Base-by-base conservation (phyloP, 1,140 invertebrate genomes). In the Oedothorax gibbosus region DNA sequence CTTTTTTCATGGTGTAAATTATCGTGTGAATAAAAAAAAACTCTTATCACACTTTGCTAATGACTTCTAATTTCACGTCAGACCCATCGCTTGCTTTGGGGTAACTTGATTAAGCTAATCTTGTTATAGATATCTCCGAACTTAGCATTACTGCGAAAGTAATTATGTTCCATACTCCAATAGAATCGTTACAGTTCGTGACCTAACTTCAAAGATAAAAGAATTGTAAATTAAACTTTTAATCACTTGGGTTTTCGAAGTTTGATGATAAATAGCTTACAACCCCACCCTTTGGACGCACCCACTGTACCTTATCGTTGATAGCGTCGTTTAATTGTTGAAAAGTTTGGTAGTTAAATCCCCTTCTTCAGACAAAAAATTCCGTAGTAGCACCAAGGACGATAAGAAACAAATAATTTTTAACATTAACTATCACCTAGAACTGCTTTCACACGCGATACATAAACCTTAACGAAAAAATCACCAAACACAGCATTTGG, bases 211-310 rank as follows among this genome's bases (percentile, higher is more conserved):
- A 50, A 64, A 51, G 65, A 64, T 64, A 62, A 65, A 64, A 49
- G 75, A 77, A 77, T 77, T 77, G 75, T 77, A 77, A 77, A 77
- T 77, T 77, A 77, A 77, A 77, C 21, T 77, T 77, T 77, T 77
- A 77, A 77, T 77, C 75, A 77, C 75, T 65, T n/a, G 75, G 75
- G 75, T 65, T 77, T 65, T 20, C 75, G 49, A 64, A 64, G 57
- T 53, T 50, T 50, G 75, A 65, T 65, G 75, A 77, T 77, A 77
- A 77, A 77, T 77, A 62, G 75, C 35, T n/a, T 20, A 14, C 50
- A 21, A 21, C 72, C 57, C 72, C 72, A 77, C 75, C 75, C 35
- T 18, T n/a, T 3, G 7, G 75, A 51, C 75, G 75, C 75, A 77
- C 75, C 75, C 75, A 77, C 18, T 35, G 5, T 35, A 35, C 35